Conservation (phyloP, 2,888 invertebrate genomes). For the Dynastes tityus region DNA sequence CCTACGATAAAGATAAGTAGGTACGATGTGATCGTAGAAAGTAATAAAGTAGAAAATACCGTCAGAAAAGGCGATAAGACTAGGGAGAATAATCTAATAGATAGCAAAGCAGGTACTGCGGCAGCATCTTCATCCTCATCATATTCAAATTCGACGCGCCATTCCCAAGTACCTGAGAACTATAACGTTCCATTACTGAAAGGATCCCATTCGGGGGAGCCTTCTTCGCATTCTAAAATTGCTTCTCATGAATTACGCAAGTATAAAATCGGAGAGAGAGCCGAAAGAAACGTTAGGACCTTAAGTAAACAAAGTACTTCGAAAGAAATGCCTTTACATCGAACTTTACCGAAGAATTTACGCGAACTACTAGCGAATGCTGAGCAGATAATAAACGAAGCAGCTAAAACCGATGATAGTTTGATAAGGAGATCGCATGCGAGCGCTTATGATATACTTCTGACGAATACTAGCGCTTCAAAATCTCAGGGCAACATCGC, state of each 20-base stretch:
- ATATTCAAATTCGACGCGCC: constrained; percentile 13
- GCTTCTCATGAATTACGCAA: constrained; percentile 46
- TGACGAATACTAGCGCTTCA: constrained; percentile 50
- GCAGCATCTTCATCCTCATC: not conserved
- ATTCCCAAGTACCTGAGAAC: constrained; percentile 50
- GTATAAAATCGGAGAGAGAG: constrained; percentile 42
- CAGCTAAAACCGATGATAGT: constrained; percentile 53
- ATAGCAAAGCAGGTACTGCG: constrained; percentile 38
- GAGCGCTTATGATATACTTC: constrained; percentile 52
- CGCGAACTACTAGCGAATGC: constrained; percentile 60
- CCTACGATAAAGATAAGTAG: constrained; percentile 54
- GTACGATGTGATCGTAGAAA: constrained; percentile 54
- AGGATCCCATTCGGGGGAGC: constrained; percentile 33
- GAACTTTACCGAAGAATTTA: constrained; percentile 64
- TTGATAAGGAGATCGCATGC: constrained; percentile 53
- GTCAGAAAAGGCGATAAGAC: constrained; percentile 49
- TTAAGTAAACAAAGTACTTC: constrained; percentile 46
- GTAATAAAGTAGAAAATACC: constrained; percentile 52
- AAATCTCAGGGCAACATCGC: constrained; percentile 55
- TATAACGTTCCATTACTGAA: constrained; percentile 38
- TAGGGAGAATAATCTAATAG: constrained; percentile 35
- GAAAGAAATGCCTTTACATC: constrained; percentile 59
- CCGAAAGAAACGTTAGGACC: constrained; percentile 50
- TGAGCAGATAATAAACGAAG: constrained; percentile 53
- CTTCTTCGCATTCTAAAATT: constrained; percentile 30